Evolutionary conservation across 2,888 invertebrate genomes (phyloP).

Genomic region (Pelosia muscerda): DNA sequence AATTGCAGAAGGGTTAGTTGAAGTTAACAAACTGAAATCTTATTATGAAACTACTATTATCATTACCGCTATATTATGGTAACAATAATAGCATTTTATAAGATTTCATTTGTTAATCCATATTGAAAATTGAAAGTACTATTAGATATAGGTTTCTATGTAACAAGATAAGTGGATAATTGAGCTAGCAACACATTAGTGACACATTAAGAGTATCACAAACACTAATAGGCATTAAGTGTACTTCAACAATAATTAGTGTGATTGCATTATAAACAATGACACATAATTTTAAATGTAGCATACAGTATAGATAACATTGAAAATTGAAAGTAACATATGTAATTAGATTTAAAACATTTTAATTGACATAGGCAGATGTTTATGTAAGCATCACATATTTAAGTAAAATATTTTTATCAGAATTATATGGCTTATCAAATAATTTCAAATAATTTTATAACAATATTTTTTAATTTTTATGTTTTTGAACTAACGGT

Average conservation of each 20-base stretch:
- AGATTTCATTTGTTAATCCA: background rate
- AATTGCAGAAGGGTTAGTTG: background rate
- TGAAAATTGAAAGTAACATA: background rate
- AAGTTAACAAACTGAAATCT: background rate
- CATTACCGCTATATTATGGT: background rate
- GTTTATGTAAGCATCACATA: too few species aligned
- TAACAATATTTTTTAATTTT: too few species aligned
- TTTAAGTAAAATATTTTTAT: too few species aligned
- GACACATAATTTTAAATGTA: background rate
- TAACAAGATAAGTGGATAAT: background rate
- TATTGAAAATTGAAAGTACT: background rate
- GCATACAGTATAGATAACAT: background rate
- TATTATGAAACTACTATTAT: background rate
- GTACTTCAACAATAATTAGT: conserved; percentile 16
- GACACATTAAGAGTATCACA: background rate
- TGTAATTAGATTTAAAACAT: background rate
- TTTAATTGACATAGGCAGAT: background rate
- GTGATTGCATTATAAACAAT: conserved; percentile 22
- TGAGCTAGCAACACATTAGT: conserved; percentile 1
- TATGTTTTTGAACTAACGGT: too few species aligned
- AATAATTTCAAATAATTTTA: too few species aligned
- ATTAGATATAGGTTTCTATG: background rate
- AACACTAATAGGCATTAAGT: background rate
- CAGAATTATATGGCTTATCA: too few species aligned
- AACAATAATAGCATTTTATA: too few species aligned